phyloP scores from a whole-genome alignment of 2,888 invertebrate genomes.

The Pristionchus fissidentatus region DNA sequence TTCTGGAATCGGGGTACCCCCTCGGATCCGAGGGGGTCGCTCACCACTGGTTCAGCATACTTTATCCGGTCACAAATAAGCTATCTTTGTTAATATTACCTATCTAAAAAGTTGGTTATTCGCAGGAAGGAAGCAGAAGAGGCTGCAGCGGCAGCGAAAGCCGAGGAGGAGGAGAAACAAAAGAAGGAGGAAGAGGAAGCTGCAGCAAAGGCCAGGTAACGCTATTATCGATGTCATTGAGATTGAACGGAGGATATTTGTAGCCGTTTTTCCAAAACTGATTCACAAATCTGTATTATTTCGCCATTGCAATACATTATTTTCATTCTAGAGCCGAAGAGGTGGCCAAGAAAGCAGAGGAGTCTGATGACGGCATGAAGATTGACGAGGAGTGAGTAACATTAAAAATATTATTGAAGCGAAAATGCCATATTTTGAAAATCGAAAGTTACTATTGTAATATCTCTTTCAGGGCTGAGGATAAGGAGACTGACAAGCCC shows the following conservation, averaged over 20 bases:
- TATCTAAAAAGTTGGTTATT: too few relatives aligned
- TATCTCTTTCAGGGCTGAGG: background rate
- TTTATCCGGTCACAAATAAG: too few relatives aligned
- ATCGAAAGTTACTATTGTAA: background rate
- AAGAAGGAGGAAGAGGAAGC: slow-evolving; percentile 40
- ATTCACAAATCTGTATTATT: background rate
- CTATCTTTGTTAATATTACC: too few relatives aligned
- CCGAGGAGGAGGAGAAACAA: slow-evolving; percentile 32
- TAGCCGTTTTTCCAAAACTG: background rate
- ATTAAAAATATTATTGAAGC: background rate
- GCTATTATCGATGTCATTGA: too few relatives aligned
- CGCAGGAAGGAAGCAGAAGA: background rate
- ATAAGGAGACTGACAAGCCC: slow-evolving; percentile 37
- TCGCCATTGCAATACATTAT: too few relatives aligned
- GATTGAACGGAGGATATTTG: too few relatives aligned
- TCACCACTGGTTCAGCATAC: too few relatives aligned
- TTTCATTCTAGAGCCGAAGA: slow-evolving; percentile 19
- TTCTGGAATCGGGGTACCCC: background rate
- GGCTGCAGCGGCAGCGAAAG: background rate
- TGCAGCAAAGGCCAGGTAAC: slow-evolving; percentile 39
- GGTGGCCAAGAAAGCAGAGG: background rate
- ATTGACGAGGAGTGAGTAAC: slow-evolving; percentile 37
- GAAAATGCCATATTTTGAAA: background rate
- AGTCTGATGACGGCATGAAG: slow-evolving; percentile 37
- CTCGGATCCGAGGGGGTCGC: too few relatives aligned